A percentile compares a stretch with the other conserved stretches of the same genome.
Conservation (phyloP, 2,888 invertebrate species). For the Frankliniella fusca region DNA sequence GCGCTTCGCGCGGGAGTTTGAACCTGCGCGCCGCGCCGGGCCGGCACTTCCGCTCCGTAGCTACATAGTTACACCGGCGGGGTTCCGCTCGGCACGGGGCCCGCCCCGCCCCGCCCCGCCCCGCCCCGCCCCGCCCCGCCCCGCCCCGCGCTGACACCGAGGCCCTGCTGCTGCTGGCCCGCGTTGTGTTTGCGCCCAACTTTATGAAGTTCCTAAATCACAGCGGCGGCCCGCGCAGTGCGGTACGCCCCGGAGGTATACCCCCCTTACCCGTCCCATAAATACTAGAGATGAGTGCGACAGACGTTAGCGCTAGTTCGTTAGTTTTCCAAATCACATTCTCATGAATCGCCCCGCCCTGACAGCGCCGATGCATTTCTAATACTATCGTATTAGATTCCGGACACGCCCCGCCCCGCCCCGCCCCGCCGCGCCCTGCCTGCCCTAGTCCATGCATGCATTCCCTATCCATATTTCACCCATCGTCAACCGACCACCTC, state of each 20-base stretch:
- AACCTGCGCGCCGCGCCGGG: no score
- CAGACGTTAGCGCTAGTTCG: background rate
- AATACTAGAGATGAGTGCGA: background rate
- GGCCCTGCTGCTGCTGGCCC: no score
- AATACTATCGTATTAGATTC: background rate
- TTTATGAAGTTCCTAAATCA: constrained; percentile 21
- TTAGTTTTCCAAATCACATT: constrained; percentile 16
- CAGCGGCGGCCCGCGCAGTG: background rate
- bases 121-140: background rate
- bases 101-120: background rate
- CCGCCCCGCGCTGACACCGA: background rate
- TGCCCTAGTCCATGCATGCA: background rate
- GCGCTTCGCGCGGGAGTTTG: no score
- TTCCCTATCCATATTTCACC: no score
- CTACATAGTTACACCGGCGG: no score
- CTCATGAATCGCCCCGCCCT: background rate
- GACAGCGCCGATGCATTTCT: constrained; percentile 13
- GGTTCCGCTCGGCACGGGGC: background rate
- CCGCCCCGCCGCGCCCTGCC: background rate
- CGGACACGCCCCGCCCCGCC: background rate
- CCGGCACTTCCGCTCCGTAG: no score
- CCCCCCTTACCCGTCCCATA: background rate
- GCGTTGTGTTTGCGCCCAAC: background rate
- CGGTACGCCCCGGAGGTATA: background rate
- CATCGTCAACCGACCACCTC: background rate